Percentiles rank a stretch among this genome's conserved stretches.
Evolutionary conservation across 2,113 vertebrate species (phyloP).

Genomic region (Aegotheles bennettii): DNA sequence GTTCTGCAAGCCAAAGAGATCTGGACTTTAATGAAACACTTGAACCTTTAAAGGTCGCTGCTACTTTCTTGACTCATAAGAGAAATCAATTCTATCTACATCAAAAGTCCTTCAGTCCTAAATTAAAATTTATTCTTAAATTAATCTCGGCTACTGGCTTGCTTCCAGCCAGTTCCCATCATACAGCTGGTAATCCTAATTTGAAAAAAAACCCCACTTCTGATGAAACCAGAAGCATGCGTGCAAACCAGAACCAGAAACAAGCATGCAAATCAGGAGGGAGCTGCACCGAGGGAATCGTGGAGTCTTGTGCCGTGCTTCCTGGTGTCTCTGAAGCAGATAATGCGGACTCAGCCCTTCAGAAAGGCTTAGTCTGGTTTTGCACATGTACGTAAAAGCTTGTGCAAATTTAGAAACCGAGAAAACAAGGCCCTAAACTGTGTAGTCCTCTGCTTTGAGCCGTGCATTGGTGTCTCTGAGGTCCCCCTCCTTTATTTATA

Average conservation of each 20-base stretch:
- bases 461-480: background rate
- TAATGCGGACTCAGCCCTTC: background rate
- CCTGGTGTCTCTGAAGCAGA: background rate
- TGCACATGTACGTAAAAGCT: background rate
- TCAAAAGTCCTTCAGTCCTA: background rate
- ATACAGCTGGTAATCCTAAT: background rate
- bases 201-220: background rate
- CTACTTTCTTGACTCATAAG: background rate
- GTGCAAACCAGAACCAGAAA: too few relatives aligned
- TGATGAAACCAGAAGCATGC: background rate
- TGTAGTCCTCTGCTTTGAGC: background rate
- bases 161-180: background rate
- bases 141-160: background rate
- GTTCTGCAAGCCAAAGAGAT: background rate
- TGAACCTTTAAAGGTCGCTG: background rate
- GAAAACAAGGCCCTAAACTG: background rate
- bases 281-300: background rate
- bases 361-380: background rate
- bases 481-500: background rate
- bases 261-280: background rate
- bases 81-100: background rate
- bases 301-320: accelerated
- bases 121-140: background rate
- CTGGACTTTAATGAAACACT: background rate
- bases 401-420: background rate